phyloP scores from a whole-genome alignment of 2,888 invertebrate species.

The Nipponacmea schrenckii region DNA sequence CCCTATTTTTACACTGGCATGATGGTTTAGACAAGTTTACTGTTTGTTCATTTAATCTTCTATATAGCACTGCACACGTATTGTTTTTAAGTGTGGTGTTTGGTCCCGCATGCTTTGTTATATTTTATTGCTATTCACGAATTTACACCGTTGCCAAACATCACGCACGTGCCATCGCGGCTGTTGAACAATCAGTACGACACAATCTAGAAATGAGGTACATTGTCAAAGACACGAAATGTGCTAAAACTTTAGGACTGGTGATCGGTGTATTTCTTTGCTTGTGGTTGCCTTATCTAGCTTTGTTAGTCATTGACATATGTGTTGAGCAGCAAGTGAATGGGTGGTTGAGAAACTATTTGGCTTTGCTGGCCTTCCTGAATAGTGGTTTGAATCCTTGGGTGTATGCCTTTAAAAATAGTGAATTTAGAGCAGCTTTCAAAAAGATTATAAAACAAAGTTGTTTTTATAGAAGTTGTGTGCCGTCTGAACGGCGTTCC shows the following conservation, averaged over 20 bases:
- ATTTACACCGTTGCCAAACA: slow-evolving; percentile 75
- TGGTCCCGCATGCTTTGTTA: slow-evolving; percentile 73
- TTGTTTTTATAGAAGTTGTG: slow-evolving; percentile 9
- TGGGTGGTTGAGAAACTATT: slow-evolving; percentile 72
- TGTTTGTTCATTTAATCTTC: slow-evolving; percentile 58
- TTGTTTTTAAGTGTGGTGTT: slow-evolving; percentile 74
- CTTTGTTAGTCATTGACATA: slow-evolving; percentile 60
- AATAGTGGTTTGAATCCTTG: slow-evolving; percentile 76
- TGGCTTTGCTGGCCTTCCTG: slow-evolving; percentile 73
- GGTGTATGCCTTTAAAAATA: slow-evolving; percentile 76
- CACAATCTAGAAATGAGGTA: slow-evolving; percentile 45
- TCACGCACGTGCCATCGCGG: slow-evolving; percentile 75
- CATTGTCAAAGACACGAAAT: slow-evolving; percentile 69
- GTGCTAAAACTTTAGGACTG: slow-evolving; percentile 75
- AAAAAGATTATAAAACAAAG: slow-evolving; percentile 28
- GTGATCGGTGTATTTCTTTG: slow-evolving; percentile 75
- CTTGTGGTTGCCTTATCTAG: slow-evolving; percentile 76
- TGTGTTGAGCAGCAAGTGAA: slow-evolving; percentile 68
- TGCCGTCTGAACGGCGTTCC: slow-evolving; percentile 23
- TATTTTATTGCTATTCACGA: slow-evolving; percentile 75
- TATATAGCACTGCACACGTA: slow-evolving; percentile 70
- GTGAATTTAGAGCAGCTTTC: slow-evolving; percentile 74
- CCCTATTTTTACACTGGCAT: slow-evolving; percentile 69
- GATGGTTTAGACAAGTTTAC: slow-evolving; percentile 23
- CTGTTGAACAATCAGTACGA: slow-evolving; percentile 73